Base-by-base conservation (phyloP, 2,888 invertebrate genomes). In the Calameuta idolon region DNA sequence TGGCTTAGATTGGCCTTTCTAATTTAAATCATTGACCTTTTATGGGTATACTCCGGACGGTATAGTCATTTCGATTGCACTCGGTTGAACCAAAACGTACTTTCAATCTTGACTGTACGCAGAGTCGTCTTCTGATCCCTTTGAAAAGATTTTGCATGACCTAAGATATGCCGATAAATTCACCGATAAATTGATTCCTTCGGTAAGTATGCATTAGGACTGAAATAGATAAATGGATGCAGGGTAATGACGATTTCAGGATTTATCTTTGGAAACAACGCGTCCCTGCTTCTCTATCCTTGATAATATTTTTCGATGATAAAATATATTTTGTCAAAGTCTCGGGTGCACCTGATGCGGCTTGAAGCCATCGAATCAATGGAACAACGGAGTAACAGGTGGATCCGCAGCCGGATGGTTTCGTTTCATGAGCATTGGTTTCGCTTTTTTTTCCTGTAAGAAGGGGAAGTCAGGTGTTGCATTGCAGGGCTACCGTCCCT, bases 381-480 rank as follows among this genome's bases (percentile, higher is more conserved):
- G 33, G 71, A 71, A 71, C 71, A 71, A 71, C 71, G 9, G 69
- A 31, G 34, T 34, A 71, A 71, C 71, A 71, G 71, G 71, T 71
- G 71, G 33, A 71, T 34, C 31, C 31, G 71, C 9, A 55, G 55
- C 23, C 30, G 71, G 34, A 34, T 34, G 71, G 33, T 31, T 71
- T 34, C 71, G 31, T 71, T 34, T 34, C 34, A 34, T 71, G 71
- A 31, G 71, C 33, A 71, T 71, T 71, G 71, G 71, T 71, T 71
- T 34, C 71, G 71, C 71, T 71, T 31, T 34, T 34, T 71, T 71
- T 71, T 71, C 12, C 34, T 12, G 71, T 34, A 71, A 71, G 71
- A 71, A 34, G 31, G 55, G 40, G 55, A 30, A 34, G 11, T 71
- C 71, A 71, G 71, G 33, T 71, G 71, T 34, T 34, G 71, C 71